Percentiles rank a stretch among this genome's conserved stretches.
phyloP scores from a whole-genome alignment of 2,888 invertebrate genomes.

The Amphipyra berbera region DNA sequence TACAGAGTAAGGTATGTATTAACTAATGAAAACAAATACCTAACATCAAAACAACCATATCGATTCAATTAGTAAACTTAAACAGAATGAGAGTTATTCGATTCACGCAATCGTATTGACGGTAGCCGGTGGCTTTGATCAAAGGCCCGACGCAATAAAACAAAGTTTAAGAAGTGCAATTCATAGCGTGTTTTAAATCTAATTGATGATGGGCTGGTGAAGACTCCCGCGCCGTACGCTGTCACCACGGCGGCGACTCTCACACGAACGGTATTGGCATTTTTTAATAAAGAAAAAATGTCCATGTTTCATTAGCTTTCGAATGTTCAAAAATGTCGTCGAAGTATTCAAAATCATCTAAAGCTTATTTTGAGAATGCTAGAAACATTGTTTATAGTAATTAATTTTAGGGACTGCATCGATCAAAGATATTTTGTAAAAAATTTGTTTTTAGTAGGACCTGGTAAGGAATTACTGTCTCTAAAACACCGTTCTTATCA shows the following conservation, averaged over 20 bases:
- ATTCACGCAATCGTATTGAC: conserved; percentile 67
- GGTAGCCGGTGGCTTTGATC: conserved; percentile 70
- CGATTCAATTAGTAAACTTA: conserved; percentile 76
- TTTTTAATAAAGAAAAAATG: conserved; percentile 57
- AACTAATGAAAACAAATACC: conserved; percentile 78
- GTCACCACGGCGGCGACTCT: conserved; percentile 70
- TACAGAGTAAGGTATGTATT: conserved; percentile 54
- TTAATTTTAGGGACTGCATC: conserved; percentile 38
- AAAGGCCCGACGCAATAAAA: conserved; percentile 64
- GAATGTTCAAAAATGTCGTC: conserved; percentile 63
- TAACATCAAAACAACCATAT: conserved; percentile 70
- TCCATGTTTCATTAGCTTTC: conserved; percentile 51
- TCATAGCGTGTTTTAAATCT: conserved; percentile 68
- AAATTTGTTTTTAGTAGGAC: conserved; percentile 36
- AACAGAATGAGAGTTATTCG: conserved; percentile 75
- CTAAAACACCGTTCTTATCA: conserved; percentile 23
- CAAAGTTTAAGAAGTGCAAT: conserved; percentile 65
- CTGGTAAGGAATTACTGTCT: conserved; percentile 21
- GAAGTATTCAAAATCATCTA: conserved; percentile 63
- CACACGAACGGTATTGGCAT: conserved; percentile 65
- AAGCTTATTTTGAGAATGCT: conserved; percentile 62
- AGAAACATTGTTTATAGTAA: conserved; percentile 26
- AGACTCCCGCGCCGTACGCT: conserved; percentile 50
- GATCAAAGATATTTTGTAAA: conserved; percentile 28
- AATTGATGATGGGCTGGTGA: conserved; percentile 68